phyloP scores from a whole-genome alignment of 2,113 vertebrate species.

The Nesogale talazaci region DNA sequence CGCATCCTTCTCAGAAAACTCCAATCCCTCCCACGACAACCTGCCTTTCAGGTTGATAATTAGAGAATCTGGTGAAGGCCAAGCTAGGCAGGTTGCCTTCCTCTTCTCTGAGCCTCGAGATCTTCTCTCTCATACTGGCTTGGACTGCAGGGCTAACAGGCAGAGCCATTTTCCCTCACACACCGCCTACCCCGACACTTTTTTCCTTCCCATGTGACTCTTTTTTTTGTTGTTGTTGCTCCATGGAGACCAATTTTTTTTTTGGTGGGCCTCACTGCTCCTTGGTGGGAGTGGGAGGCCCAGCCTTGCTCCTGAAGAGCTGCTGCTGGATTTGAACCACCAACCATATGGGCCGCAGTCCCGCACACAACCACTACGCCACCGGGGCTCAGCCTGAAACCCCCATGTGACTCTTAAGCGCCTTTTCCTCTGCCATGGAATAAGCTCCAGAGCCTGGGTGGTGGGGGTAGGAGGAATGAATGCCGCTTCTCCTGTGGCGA shows the following conservation, averaged over 20 bases:
- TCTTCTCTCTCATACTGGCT: slow-evolving; percentile 27
- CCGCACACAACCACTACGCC: too few species aligned
- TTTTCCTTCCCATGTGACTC: not conserved
- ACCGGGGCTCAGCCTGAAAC: too few species aligned
- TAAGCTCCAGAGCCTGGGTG: slow-evolving; percentile 2
- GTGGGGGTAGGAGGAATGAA: not conserved
- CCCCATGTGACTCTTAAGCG: too few species aligned
- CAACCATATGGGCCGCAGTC: too few species aligned
- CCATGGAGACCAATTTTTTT: too few species aligned
- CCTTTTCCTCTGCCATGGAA: not conserved
- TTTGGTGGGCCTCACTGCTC: too few species aligned
- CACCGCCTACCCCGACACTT: not conserved
- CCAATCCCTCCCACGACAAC: not conserved
- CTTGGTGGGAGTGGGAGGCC: too few species aligned
- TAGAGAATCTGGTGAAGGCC: slow-evolving; percentile 18
- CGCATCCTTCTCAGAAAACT: slow-evolving; percentile 38
- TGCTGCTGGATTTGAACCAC: too few species aligned
- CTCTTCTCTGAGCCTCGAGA: not conserved
- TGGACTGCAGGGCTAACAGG: not conserved
- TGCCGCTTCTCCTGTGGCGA: not conserved
- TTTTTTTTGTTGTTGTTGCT: too few species aligned
- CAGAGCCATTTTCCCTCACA: slow-evolving; percentile 18
- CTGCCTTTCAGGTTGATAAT: slow-evolving; percentile 14
- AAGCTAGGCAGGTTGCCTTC: not conserved
- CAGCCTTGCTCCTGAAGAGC: too few species aligned